These are phyloP conservation scores for Ceratitis capitata DNA, from an alignment of 1,140 invertebrate genomes.

Conservation along the genomic window DNA sequence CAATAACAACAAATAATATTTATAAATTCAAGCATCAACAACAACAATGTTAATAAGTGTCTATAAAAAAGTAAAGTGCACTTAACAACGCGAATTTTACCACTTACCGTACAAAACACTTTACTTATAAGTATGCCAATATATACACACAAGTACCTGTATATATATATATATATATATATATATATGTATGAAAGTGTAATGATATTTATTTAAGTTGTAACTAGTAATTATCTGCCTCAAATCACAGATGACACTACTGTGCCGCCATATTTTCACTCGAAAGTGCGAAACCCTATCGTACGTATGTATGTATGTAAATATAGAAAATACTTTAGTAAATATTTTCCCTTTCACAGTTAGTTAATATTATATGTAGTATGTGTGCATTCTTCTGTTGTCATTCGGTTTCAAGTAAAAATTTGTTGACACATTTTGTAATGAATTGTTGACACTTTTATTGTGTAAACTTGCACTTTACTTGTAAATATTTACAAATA, in stretches of 20 bases:
- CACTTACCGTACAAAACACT: neutral
- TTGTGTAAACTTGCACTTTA: slow-evolving; percentile 22
- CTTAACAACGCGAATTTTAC: neutral
- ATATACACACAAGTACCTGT: no score
- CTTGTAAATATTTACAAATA: neutral
- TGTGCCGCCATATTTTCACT: neutral
- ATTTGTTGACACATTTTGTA: neutral
- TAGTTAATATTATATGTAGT: no score
- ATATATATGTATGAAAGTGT: neutral
- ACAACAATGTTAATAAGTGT: neutral
- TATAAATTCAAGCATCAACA: neutral
- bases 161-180: no score
- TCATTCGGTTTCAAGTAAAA: neutral
- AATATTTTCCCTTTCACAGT: neutral
- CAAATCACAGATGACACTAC: neutral
- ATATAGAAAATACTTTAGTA: neutral
- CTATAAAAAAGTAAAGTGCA: neutral
- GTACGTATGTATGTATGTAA: neutral
- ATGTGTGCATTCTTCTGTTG: neutral
- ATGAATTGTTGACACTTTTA: slow-evolving; percentile 13
- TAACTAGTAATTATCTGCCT: neutral
- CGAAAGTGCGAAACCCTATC: neutral
- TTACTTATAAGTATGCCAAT: neutral
- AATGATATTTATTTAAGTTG: neutral
- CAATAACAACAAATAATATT: neutral